Evolutionary conservation across 2,113 vertebrate species (phyloP), one percentile per base, ranked within the genome.

Genomic region (Dendropsophus ebraccatus): DNA sequence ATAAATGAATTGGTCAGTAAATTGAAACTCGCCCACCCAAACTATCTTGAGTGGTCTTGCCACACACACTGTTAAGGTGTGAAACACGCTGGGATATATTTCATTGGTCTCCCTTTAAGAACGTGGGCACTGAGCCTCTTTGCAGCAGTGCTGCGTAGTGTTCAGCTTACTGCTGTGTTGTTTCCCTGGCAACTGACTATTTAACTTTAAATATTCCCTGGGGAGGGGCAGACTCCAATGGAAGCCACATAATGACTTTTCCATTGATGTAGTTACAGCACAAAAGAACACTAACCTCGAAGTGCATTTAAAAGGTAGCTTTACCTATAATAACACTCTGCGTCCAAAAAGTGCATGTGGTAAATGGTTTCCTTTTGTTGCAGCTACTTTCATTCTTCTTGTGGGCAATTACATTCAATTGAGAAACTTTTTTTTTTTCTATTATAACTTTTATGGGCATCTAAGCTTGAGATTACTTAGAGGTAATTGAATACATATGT

Each of bases 221-320:
- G 41, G 58, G 73, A 50, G 41, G 58, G 49, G 56, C 56, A 35
- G 13, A 69, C 58, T 1, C 67, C 25, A 19, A 45, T 58, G 41
- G 74, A 56, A 75, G 28, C 50, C 16, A 70, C 75, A 85, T 85
- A 85, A 85, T 85, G 28, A 23, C 58, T 54, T 70, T 56, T 56
- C 58, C 47, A 62, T 45, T 45, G 52, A 78, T 52, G 47, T 41
- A 79, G 60, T 52, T 70, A 50, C 78, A 79, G 58, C 19, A 79
- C 84, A 70, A 85, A 78, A 56, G 74, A 85, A 69, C 32, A 28
- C 45, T 78, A 78, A 69, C 47, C 9, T 32, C 30, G 16, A 79
- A 85, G 25, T 70, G 73, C 11, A 19, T 67, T 21, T 84, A 32
- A 85, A 78, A 78, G 21, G 74, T 30, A 41, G 28, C 12, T 85